A percentile compares a stretch with the other conserved stretches of the same genome.
phyloP scores from a whole-genome alignment of 2,113 vertebrate genomes.

The Sprattus sprattus region DNA sequence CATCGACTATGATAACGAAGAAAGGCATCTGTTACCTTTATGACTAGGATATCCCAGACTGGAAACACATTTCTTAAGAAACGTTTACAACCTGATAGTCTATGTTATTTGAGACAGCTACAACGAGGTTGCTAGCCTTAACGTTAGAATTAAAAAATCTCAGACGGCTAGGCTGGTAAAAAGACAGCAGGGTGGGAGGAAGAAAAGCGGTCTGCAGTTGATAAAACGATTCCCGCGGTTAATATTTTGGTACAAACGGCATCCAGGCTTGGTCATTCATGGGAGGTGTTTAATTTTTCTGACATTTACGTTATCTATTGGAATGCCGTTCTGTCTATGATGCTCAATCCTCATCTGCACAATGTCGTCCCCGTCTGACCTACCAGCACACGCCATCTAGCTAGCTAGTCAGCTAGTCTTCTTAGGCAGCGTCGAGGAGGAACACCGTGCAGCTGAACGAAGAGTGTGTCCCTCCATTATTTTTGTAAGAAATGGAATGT shows the following conservation, averaged over 20 bases:
- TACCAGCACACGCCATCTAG: constrained; percentile 26
- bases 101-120: not conserved
- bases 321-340: constrained; percentile 36
- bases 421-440: constrained; percentile 41
- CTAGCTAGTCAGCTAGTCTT: constrained; percentile 32
- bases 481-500: constrained; percentile 64
- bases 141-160: constrained; percentile 23
- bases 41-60: not conserved
- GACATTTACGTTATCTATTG: constrained; percentile 37
- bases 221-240: constrained; percentile 55
- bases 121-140: not conserved
- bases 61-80: not conserved
- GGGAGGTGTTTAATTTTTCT: not conserved
- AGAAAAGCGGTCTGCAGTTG: constrained; percentile 57
- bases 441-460: constrained; percentile 42
- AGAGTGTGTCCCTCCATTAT: constrained; percentile 6
- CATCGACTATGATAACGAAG: constrained; percentile 9
- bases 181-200: constrained; percentile 54
- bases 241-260: not conserved
- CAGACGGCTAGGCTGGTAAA: constrained; percentile 55
- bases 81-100: not conserved
- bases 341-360: constrained; percentile 25
- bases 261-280: not conserved
- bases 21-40: not conserved
- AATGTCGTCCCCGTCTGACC: constrained; percentile 21